These are phyloP conservation scores for Stegophylla sp. DNA, from an alignment of 2,888 invertebrate species.

Conservation along the genomic window DNA sequence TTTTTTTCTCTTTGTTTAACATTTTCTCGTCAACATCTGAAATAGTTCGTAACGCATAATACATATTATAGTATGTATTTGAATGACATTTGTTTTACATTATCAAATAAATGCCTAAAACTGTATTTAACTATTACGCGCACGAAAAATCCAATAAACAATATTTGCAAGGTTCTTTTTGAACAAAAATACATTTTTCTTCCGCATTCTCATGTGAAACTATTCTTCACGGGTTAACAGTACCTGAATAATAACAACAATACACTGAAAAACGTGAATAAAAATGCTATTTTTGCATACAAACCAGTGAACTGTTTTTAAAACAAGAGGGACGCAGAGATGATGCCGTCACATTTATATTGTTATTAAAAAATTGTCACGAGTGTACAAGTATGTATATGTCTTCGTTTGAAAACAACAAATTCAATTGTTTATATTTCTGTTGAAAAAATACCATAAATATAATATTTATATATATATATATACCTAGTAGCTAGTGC, in stretches of 20 bases:
- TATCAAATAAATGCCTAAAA: too few species aligned
- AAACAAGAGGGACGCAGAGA: slow-evolving; percentile 3
- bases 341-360: slow-evolving; percentile 15
- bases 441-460: slow-evolving; percentile 6
- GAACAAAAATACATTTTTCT: slow-evolving; percentile 27
- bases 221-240: slow-evolving; percentile 39
- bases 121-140: too few species aligned
- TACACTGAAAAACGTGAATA: slow-evolving; percentile 9
- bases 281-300: slow-evolving; percentile 24
- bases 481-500: slow-evolving; percentile 11
- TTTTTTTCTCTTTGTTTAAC: too few species aligned
- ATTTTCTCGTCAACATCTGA: too few species aligned
- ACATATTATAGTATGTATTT: too few species aligned
- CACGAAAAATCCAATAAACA: too few species aligned
- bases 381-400: slow-evolving; percentile 20
- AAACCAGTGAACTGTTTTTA: slow-evolving; percentile 16
- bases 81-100: too few species aligned
- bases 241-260: slow-evolving; percentile 33
- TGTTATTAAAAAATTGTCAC: slow-evolving; percentile 49
- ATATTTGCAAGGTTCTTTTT: neutral
- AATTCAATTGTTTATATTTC: slow-evolving; percentile 38
- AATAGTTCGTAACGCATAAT: too few species aligned
- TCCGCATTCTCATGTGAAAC: slow-evolving; percentile 46
- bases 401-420: slow-evolving; percentile 31
- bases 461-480: slow-evolving; percentile 8